Conservation (phyloP, 2,113 vertebrate genomes). For the Oreochromis niloticus region DNA sequence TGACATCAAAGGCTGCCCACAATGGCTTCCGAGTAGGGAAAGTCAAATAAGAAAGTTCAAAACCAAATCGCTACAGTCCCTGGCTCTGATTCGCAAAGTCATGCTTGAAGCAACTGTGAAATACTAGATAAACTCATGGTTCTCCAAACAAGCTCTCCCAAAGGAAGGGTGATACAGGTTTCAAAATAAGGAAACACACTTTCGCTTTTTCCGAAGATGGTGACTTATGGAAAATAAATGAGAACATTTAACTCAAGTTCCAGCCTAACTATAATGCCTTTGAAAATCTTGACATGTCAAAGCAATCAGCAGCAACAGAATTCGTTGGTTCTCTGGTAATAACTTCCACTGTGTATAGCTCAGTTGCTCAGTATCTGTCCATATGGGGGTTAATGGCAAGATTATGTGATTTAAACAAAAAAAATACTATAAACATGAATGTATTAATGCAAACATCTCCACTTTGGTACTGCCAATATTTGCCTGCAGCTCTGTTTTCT, state of each 20-base stretch:
- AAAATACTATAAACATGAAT: not conserved
- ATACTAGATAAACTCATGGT: not conserved
- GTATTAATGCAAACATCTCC: not conserved
- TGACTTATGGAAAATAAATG: not conserved
- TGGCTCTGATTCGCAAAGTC: not conserved
- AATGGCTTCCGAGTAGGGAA: not conserved
- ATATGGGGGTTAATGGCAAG: not conserved
- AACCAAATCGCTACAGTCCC: not conserved
- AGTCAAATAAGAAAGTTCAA: not conserved
- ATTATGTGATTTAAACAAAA: not conserved
- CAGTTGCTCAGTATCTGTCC: not conserved
- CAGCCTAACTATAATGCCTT: not conserved
- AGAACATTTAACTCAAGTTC: not conserved
- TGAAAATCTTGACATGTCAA: not conserved
- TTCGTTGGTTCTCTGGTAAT: not conserved
- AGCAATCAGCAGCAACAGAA: not conserved
- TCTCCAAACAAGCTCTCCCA: not conserved
- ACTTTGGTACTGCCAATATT: not conserved
- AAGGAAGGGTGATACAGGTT: not conserved
- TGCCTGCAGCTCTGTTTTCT: not conserved
- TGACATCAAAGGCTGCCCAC: not conserved
- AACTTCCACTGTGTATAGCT: not conserved
- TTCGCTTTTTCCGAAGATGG: not conserved
- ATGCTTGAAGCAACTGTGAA: not conserved
- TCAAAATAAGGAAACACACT: not conserved